Evolutionary conservation across 2,888 invertebrate genomes (phyloP).

Genomic region (Mamestra brassicae): DNA sequence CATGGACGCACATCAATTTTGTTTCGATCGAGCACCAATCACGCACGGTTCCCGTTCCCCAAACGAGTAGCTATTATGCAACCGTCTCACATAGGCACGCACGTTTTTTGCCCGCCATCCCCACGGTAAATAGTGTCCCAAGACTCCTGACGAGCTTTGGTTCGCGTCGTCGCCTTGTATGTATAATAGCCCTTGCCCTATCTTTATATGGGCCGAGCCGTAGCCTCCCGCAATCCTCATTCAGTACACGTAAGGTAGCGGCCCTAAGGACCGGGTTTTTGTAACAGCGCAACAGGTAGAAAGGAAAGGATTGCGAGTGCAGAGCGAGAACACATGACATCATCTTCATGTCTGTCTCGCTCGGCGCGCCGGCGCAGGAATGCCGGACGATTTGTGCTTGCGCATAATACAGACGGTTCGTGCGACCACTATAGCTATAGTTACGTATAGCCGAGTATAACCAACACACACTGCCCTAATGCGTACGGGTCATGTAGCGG

Average conservation of each 20-base stretch:
- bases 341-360: conserved; percentile 79
- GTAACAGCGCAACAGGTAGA: conserved; percentile 91
- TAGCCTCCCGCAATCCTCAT: conserved; percentile 89
- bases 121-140: conserved; percentile 85
- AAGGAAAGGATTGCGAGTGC: conserved; percentile 90
- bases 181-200: conserved; percentile 89
- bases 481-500: conserved; percentile 91
- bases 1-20: conserved; percentile 30
- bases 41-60: conserved; percentile 81
- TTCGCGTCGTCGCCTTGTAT: conserved; percentile 73
- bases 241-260: conserved; percentile 91
- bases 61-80: conserved; percentile 86
- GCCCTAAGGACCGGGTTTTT: conserved; percentile 91
- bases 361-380: conserved; percentile 85
- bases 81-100: conserved; percentile 82
- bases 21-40: conserved; percentile 77
- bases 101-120: conserved; percentile 83
- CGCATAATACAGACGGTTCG: conserved; percentile 83
- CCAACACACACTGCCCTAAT: conserved; percentile 91
- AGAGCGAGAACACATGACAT: conserved; percentile 81
- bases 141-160: conserved; percentile 79
- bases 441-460: conserved; percentile 82
- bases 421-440: conserved; percentile 75
- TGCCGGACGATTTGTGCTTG: conserved; percentile 90
- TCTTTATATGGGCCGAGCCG: conserved; percentile 90